Base-by-base conservation (phyloP, 2,888 invertebrate species). In the Rhingia rostrata region DNA sequence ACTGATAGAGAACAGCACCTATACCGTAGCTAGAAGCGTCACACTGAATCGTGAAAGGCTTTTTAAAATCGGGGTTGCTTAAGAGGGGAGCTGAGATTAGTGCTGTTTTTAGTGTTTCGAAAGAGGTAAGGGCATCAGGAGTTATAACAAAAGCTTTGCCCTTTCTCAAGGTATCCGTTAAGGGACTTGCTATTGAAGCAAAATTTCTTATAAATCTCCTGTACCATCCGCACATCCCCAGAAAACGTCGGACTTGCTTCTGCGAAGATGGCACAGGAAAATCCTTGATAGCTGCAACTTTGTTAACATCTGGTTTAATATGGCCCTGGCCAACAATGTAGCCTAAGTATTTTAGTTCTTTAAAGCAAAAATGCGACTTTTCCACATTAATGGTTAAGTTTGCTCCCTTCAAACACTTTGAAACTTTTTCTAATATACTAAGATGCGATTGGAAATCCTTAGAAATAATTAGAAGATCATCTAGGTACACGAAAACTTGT, bases 181-280 rank as follows among this genome's bases (percentile, higher is more conserved):
- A 12, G 14, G 45, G 45, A 14, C n/a, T n/a, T 4, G 45, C 45
- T 12, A 45, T 45, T 6, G 45, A 14, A 14, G 45, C 45, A 6
- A 45, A 45, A 12, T 45, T 12, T 14, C 45, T 5, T 12, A 58
- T 32, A 6, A 58, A 58, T n/a, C 58, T 58, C 58, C 58, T 12
- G 6, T 41, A 58, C 43, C 41, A 58, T 6, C 58, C 58, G 6
- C 35, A 35, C 6, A 43, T n/a, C n/a, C n/a, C n/a, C n/a, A n/a
- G n/a, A n/a, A n/a, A n/a, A n/a, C n/a, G n/a, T n/a, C n/a, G n/a
- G n/a, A n/a, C n/a, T n/a, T n/a, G n/a, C n/a, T n/a, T n/a, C n/a
- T n/a, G n/a, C n/a, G n/a, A n/a, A n/a, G n/a, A n/a, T n/a, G 30
- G 58, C n/a, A 39, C n/a, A 5, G 41, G 56, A 10, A 58, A 58